Evolutionary conservation across 2,888 invertebrate species (phyloP).

Genomic region (Blastobasis adustella): DNA sequence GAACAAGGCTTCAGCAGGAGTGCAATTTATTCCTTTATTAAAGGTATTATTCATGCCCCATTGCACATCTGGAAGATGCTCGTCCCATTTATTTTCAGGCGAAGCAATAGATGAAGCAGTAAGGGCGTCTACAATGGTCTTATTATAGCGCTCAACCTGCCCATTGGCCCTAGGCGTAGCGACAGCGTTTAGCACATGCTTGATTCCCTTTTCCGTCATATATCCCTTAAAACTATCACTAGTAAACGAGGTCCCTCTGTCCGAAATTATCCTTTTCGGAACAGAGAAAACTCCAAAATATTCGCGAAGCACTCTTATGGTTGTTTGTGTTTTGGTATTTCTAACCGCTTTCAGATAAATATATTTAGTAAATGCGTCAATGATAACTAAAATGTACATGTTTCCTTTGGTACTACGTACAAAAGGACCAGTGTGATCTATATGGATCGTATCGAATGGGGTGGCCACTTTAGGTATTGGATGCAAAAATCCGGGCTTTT

Average conservation of each 20-base stretch:
- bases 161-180: slow-evolving; percentile 1
- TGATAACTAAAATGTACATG: slow-evolving; percentile 6
- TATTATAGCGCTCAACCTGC: slow-evolving; percentile 4
- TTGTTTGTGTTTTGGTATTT: slow-evolving; percentile 7
- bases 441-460: slow-evolving; percentile 14
- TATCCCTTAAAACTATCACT: background rate
- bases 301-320: background rate
- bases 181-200: background rate
- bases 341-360: slow-evolving; percentile 6
- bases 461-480: slow-evolving; percentile 12
- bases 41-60: slow-evolving; percentile 7
- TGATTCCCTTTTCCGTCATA: background rate
- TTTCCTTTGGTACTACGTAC: slow-evolving; percentile 4
- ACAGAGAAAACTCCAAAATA: slow-evolving; percentile 1
- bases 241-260: background rate
- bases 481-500: slow-evolving; percentile 11
- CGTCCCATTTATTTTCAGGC: slow-evolving; percentile 5
- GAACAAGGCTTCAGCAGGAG: slow-evolving; percentile 4
- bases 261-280: background rate
- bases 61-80: slow-evolving; percentile 5
- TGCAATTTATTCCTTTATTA: slow-evolving; percentile 7
- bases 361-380: slow-evolving; percentile 12
- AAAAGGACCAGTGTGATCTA: slow-evolving; percentile 15
- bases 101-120: slow-evolving; percentile 4
- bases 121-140: slow-evolving; percentile 6